Evolutionary conservation across 1,140 invertebrate genomes (phyloP), one percentile per base, ranked within the genome.

Genomic region (Pomacea maculata): DNA sequence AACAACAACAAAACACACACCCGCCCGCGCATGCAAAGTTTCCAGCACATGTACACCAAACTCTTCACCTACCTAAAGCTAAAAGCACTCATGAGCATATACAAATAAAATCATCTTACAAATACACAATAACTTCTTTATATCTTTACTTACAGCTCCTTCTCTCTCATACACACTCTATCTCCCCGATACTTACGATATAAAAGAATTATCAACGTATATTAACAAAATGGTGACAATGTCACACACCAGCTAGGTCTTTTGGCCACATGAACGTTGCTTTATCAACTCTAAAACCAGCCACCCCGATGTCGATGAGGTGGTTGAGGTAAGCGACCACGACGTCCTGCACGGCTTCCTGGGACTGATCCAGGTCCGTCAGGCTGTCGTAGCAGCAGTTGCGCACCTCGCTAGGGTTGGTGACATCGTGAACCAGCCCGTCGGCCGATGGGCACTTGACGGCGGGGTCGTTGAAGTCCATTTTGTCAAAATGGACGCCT

Each of bases 281-380:
- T 12, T 85, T 86, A 72, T 89, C 88, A 21, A 88, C 77, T 73
- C 87, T 78, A 68, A 88, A 88, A 76, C 96, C 96, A 88, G 95
- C 96, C 6, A 97, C 95, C 34, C 96, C 96, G 68, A 94, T 87
- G 68, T 94, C 93, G 74, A 97, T 93, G 1, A 95, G 67, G 75
- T 83, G 80, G 57, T 86, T 87, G 52, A 88, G 25, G 71, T 85
- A 87, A 9, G 55, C 82, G 11, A 86, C 85, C 5, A 87, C 94
- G 88, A 94, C 94, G 14, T 29, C 57, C 34, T 89, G 89, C 6
- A 76, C 86, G 15, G 15, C 5, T 14, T 68, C 15, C 65, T 11
- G 19, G 6, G 88, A 89, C 72, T 94, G 94, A 89, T 95, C 93
- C 82, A 97, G 92, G 89, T 96, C 95, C 79, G 94, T 93, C 5